A percentile compares a stretch with the other conserved stretches of the same genome.
These are phyloP conservation scores for Pecten maximus DNA, from an alignment of 2,888 invertebrate species.

Conservation along the genomic window DNA sequence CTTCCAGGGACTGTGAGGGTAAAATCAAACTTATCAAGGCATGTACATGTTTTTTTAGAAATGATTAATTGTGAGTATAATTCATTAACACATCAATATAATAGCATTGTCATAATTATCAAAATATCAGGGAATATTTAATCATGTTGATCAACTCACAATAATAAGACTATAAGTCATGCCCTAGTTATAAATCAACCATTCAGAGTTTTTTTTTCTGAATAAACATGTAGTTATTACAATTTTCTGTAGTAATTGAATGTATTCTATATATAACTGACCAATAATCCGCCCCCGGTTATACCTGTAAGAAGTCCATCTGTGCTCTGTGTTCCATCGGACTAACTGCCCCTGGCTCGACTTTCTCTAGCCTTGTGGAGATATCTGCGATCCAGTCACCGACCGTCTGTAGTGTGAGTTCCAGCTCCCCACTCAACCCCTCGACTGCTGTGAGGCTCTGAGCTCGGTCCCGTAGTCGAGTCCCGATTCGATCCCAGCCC, in stretches of 20 bases:
- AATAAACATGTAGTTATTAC: too few species aligned
- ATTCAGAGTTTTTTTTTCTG: too few species aligned
- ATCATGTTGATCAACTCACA: too few species aligned
- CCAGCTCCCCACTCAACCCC: conserved; percentile 95
- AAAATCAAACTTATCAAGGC: not conserved
- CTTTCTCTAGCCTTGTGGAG: conserved; percentile 92
- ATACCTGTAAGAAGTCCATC: conserved; percentile 90
- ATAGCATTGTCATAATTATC: too few species aligned
- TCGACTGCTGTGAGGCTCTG: conserved; percentile 93
- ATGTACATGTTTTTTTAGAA: not conserved
- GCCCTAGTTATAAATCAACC: too few species aligned
- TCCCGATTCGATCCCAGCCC: conserved; percentile 90
- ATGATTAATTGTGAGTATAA: too few species aligned
- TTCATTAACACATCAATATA: too few species aligned
- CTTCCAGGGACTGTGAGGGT: conserved; percentile 65
- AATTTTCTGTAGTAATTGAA: too few species aligned
- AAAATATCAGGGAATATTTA: too few species aligned
- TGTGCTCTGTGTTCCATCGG: conserved; percentile 91
- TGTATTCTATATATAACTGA: not conserved
- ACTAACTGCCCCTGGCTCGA: conserved; percentile 85
- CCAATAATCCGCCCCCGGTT: not conserved
- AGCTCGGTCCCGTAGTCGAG: conserved; percentile 72
- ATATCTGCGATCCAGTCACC: conserved; percentile 94
- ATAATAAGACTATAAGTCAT: too few species aligned
- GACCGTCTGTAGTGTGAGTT: conserved; percentile 91